Conservation (phyloP, 2,797 vertebrate species). For the Acipenser ruthenus region DNA sequence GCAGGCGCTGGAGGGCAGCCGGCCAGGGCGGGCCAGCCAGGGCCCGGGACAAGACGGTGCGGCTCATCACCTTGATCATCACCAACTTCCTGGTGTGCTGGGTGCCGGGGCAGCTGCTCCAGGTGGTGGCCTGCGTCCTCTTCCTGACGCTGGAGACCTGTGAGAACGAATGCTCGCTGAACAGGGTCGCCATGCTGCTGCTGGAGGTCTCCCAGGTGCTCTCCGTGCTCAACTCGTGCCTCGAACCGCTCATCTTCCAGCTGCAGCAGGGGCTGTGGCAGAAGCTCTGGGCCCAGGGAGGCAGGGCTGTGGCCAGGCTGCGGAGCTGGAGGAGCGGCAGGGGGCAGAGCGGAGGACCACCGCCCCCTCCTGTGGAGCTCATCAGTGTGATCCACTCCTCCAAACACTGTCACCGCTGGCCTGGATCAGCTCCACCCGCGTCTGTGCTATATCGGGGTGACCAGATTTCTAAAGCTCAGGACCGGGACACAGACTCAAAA, state of each 20-base stretch:
- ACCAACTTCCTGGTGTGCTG: constrained; percentile 36
- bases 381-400: constrained; percentile 19
- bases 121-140: constrained; percentile 29
- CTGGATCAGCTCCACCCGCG: too few relatives aligned
- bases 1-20: constrained; percentile 20
- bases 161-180: constrained; percentile 25
- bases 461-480: too few relatives aligned
- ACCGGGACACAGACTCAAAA: too few relatives aligned
- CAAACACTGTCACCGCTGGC: too few relatives aligned
- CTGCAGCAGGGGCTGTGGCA: constrained; percentile 17
- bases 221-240: constrained; percentile 26
- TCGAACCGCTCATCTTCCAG: constrained; percentile 32
- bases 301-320: constrained; percentile 2
- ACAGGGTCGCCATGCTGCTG: constrained; percentile 26
- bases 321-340: constrained; percentile 15
- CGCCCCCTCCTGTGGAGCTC: constrained; percentile 9
- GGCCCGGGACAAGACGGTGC: constrained; percentile 25
- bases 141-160: constrained; percentile 27
- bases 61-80: constrained; percentile 29
- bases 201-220: constrained; percentile 26
- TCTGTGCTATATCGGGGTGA: too few relatives aligned
- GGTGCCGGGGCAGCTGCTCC: constrained; percentile 35
- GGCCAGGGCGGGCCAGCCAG: constrained; percentile 4
- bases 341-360: neutral
- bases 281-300: neutral